phyloP scores from a whole-genome alignment of 2,888 invertebrate genomes.

The Cremastinae sp. region DNA sequence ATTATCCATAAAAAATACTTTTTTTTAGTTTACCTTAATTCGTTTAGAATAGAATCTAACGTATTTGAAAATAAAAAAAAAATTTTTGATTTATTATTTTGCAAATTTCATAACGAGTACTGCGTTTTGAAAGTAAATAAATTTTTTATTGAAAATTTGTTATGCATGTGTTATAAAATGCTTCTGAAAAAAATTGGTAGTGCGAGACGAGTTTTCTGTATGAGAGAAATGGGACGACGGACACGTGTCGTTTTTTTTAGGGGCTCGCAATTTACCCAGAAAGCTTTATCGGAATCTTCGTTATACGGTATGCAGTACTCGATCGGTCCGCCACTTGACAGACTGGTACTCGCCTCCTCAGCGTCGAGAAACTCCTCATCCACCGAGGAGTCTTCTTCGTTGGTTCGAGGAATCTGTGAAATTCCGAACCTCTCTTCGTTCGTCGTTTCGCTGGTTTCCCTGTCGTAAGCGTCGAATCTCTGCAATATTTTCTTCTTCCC shows the following conservation, averaged over 20 bases:
- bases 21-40: background rate
- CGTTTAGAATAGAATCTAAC: background rate
- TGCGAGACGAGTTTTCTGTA: background rate
- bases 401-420: slow-evolving; percentile 7
- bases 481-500: slow-evolving; percentile 6
- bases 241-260: slow-evolving; percentile 25
- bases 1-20: background rate
- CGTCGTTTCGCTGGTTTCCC: slow-evolving; percentile 56
- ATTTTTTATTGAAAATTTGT: no score
- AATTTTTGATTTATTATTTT: background rate
- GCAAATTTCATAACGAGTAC: no score
- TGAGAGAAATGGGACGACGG: background rate
- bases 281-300: slow-evolving; percentile 72
- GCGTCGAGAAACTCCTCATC: slow-evolving; percentile 71
- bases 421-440: slow-evolving; percentile 16
- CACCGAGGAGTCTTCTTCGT: slow-evolving; percentile 69
- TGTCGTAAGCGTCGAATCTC: slow-evolving; percentile 34
- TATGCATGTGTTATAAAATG: no score
- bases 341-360: slow-evolving; percentile 67
- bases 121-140: no score
- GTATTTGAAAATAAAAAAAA: background rate
- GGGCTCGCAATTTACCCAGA: slow-evolving; percentile 75
- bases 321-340: slow-evolving; percentile 68
- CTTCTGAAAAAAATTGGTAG: background rate
- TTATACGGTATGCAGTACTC: slow-evolving; percentile 73